Base-by-base conservation (phyloP, 1,140 invertebrate species). In the Carposina sasakii region DNA sequence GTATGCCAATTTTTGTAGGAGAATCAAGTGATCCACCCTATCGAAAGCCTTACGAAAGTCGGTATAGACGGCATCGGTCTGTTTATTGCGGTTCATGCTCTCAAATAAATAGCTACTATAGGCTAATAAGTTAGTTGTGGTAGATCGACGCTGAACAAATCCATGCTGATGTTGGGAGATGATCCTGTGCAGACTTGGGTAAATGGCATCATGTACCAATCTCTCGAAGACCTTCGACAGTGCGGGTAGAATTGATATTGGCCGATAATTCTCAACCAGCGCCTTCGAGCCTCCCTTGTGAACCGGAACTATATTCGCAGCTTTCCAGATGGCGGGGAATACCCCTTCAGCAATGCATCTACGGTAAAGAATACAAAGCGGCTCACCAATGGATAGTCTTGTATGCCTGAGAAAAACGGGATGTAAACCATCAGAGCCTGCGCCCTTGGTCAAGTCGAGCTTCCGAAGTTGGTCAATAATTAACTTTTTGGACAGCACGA, bases 171-270 rank as follows among this genome's bases (percentile, higher is more conserved):
- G 15, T 8, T 31, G 3, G 19, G 33, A 17, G 15, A 45, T 45
- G 12, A 5, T 2, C 15, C 21, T 45, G 16, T 34, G 43, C 21
- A 45, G 22, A 2, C 15, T 12, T 2, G 40, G 40, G 15, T 42
- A 42, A 5, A 45, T 45, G 13, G 3, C 22, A 26, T 39, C 45
- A 37, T 44, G 28, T 21, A 63, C 43, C 28, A 55, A 23, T 40
- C 46, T 54, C 24, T 54, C 52, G 20, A 45, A 45, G 33, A 45
- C 15, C 43, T 45, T 45, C 17, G 30, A 45, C 26, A 45, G 23
- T 21, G 28, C 19, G 16, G 43, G 16, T 15, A 45, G 15, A 10
- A 45, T 30, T 20, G 43, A 45, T 3, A 45, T 45, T 21, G 43
- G 30, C 5, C 40, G 21, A 24, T 42, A 42, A 13, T 42, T 28